Percentiles rank a stretch among this genome's conserved stretches.
Evolutionary conservation across 2,888 invertebrate genomes (phyloP).

Genomic region (Nasonia oneida): DNA sequence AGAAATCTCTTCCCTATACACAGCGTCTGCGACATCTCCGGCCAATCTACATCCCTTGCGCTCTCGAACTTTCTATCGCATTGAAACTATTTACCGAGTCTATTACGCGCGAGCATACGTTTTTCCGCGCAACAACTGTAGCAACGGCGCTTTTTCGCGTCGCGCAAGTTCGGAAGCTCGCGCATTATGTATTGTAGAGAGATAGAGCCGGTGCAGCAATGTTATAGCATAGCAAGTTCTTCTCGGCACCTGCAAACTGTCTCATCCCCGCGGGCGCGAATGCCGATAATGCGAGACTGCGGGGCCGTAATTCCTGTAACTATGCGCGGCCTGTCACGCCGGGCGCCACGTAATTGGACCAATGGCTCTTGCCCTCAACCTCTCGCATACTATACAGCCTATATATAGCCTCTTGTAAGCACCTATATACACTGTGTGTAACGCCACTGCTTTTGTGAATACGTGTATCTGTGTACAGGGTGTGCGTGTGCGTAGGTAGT

Average conservation of each 20-base stretch:
- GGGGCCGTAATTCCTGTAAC: constrained; percentile 32
- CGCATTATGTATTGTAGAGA: background rate
- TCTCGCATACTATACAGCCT: background rate
- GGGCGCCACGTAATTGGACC: constrained; percentile 56
- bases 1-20: background rate
- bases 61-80: constrained; percentile 46
- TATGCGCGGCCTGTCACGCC: constrained; percentile 14
- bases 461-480: background rate
- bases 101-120: background rate
- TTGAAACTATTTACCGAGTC: constrained; percentile 26
- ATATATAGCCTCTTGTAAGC: background rate
- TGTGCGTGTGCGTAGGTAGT: background rate
- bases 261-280: constrained; percentile 8
- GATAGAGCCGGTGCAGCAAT: background rate
- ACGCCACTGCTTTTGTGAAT: background rate
- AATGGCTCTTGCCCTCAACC: constrained; percentile 17
- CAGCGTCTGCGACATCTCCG: background rate
- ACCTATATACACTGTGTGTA: background rate
- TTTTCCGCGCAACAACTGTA: background rate
- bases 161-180: background rate
- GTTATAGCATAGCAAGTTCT: background rate
- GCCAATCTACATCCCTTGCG: background rate
- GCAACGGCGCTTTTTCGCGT: background rate
- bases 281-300: constrained; percentile 28
- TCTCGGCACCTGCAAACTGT: background rate